Conservation (phyloP, 2,888 invertebrate species). For the Athrips mouffetella region DNA sequence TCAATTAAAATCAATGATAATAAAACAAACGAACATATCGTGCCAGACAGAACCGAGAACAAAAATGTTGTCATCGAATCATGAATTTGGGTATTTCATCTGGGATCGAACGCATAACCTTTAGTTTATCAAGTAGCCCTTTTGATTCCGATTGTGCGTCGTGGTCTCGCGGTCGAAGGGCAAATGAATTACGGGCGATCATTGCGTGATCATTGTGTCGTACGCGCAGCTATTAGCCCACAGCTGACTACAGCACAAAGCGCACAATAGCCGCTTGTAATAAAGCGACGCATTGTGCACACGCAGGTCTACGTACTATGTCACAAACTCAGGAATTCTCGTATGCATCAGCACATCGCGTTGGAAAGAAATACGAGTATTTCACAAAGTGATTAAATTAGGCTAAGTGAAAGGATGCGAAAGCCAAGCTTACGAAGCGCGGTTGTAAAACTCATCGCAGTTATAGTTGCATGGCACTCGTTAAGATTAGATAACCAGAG, state of each 20-base stretch:
- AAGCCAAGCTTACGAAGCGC: too few relatives aligned
- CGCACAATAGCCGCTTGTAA: slow-evolving; percentile 16
- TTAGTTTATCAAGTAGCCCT: too few relatives aligned
- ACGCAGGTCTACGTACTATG: neutral
- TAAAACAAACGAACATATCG: too few relatives aligned
- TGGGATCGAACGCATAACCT: too few relatives aligned
- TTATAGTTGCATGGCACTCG: slow-evolving; percentile 60
- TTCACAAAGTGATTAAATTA: too few relatives aligned
- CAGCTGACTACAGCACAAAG: slow-evolving; percentile 22
- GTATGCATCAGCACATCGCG: slow-evolving; percentile 9
- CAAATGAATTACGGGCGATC: slow-evolving; percentile 26
- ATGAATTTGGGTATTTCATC: too few relatives aligned
- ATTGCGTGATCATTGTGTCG: slow-evolving; percentile 28
- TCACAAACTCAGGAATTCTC: neutral
- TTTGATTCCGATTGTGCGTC: slow-evolving; percentile 33
- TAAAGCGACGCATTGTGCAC: slow-evolving; percentile 7
- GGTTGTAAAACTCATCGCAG: slow-evolving; percentile 24
- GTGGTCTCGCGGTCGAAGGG: slow-evolving; percentile 31
- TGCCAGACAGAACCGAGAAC: too few relatives aligned
- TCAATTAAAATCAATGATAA: too few relatives aligned
- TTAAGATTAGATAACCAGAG: slow-evolving; percentile 65
- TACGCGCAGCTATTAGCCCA: slow-evolving; percentile 28
- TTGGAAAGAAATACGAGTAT: too few relatives aligned
- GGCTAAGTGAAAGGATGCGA: too few relatives aligned
- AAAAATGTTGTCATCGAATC: too few relatives aligned